These are phyloP conservation scores for Gymnobelideus leadbeateri DNA, from an alignment of 2,113 vertebrate species.

Conservation along the genomic window DNA sequence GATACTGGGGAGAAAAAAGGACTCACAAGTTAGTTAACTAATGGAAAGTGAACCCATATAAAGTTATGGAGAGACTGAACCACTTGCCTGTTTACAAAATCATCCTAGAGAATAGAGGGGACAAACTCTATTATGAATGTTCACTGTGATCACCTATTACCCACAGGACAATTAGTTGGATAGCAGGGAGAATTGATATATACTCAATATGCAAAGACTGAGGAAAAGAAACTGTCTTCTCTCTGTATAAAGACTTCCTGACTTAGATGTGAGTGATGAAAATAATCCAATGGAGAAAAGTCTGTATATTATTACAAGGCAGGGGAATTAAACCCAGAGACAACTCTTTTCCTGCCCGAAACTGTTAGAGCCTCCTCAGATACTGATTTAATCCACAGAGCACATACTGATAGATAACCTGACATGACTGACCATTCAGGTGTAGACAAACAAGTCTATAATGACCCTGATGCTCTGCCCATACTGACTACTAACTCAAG, in stretches of 20 bases:
- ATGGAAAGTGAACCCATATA: not conserved
- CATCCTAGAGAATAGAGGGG: not conserved
- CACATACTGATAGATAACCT: not conserved
- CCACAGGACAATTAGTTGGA: not conserved
- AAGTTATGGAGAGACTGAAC: not conserved
- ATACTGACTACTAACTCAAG: not conserved
- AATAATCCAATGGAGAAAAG: not conserved
- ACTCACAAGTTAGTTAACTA: not conserved
- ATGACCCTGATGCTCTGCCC: not conserved
- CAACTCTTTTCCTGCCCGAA: not conserved
- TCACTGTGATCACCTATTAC: not conserved
- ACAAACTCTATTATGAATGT: not conserved
- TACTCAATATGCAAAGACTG: not conserved
- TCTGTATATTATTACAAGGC: not conserved
- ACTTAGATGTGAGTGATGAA: not conserved
- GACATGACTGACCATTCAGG: not conserved
- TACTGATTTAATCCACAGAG: not conserved
- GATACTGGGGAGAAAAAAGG: not conserved
- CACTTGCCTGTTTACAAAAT: not conserved
- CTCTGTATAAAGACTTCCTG: not conserved
- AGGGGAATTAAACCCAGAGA: not conserved
- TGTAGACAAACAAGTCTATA: not conserved
- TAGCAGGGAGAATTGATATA: not conserved
- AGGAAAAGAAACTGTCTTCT: not conserved
- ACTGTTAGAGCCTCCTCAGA: not conserved